Conservation (phyloP, 2,797 vertebrate genomes). For the Orientallactaga sibirica region DNA sequence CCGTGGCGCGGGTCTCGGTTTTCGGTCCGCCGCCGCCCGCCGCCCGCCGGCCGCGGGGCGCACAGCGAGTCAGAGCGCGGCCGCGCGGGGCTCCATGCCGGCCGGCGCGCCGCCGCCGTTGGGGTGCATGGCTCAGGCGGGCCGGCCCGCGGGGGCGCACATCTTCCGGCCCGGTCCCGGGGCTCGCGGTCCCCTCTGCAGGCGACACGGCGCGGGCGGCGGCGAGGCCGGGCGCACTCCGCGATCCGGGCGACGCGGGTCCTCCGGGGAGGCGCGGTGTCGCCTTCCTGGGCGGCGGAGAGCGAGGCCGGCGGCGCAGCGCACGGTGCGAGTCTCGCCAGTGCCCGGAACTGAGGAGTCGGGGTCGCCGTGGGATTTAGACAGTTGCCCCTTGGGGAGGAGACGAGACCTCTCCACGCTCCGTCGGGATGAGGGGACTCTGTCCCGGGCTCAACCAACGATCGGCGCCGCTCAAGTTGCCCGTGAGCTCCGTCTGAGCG, state of each 20-base stretch:
- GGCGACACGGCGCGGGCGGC: conserved; percentile 12
- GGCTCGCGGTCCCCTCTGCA: conserved; percentile 51
- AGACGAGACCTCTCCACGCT: background rate
- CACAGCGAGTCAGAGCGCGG: conserved; percentile 82
- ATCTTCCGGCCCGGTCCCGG: conserved; percentile 44
- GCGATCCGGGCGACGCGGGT: background rate
- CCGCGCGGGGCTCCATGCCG: conserved; percentile 84
- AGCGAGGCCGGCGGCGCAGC: conserved; percentile 10
- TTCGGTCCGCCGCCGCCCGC: conserved; percentile 75
- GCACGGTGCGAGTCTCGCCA: conserved; percentile 9
- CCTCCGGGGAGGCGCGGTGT: background rate
- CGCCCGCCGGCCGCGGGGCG: conserved; percentile 81
- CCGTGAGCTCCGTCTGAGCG: conserved; percentile 79
- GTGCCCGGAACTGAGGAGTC: background rate
- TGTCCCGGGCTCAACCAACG: background rate
- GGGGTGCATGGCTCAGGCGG: conserved; percentile 81
- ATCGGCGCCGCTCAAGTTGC: conserved; percentile 59
- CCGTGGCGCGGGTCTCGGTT: conserved; percentile 74
- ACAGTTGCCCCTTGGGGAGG: background rate
- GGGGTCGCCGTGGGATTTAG: background rate
- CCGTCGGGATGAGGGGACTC: background rate
- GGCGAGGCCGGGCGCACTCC: conserved; percentile 32
- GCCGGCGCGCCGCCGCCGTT: conserved; percentile 81
- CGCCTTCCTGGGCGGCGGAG: conserved; percentile 48
- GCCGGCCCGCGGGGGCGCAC: conserved; percentile 80